phyloP scores from a whole-genome alignment of 2,113 vertebrate genomes.

The Oreochromis aureus region DNA sequence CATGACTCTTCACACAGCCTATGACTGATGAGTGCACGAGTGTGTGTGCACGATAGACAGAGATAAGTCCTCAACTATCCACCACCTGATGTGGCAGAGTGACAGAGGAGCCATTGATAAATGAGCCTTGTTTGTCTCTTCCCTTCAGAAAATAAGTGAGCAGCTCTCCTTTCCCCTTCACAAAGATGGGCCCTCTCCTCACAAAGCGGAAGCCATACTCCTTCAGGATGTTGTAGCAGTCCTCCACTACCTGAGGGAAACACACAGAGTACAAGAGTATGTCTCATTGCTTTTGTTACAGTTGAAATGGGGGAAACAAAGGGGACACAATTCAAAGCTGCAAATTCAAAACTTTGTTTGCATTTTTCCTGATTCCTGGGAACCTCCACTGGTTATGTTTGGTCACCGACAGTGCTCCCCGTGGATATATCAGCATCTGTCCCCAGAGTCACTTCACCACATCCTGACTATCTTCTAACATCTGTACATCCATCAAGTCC shows the following conservation, averaged over 20 bases:
- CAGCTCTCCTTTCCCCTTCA: constrained; percentile 93
- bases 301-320: background rate
- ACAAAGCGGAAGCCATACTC: constrained; percentile 92
- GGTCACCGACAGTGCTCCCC: fast-evolving
- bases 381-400: background rate
- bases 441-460: fast-evolving
- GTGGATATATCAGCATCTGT: background rate
- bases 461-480: background rate
- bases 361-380: too few relatives aligned
- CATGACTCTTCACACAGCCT: background rate
- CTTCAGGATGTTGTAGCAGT: constrained; percentile 88
- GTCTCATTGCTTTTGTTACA: background rate
- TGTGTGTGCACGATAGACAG: background rate
- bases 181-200: constrained; percentile 86
- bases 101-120: constrained; percentile 80
- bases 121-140: constrained; percentile 85
- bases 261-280: background rate
- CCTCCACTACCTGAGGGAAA: constrained; percentile 86
- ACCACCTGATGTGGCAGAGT: constrained; percentile 94
- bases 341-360: background rate
- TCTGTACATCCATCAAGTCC: background rate
- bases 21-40: background rate
- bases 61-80: constrained; percentile 76
- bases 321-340: background rate
- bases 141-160: constrained; percentile 94